phyloP scores from a whole-genome alignment of 2,113 vertebrate species.

The Aspidoscelis tigris region DNA sequence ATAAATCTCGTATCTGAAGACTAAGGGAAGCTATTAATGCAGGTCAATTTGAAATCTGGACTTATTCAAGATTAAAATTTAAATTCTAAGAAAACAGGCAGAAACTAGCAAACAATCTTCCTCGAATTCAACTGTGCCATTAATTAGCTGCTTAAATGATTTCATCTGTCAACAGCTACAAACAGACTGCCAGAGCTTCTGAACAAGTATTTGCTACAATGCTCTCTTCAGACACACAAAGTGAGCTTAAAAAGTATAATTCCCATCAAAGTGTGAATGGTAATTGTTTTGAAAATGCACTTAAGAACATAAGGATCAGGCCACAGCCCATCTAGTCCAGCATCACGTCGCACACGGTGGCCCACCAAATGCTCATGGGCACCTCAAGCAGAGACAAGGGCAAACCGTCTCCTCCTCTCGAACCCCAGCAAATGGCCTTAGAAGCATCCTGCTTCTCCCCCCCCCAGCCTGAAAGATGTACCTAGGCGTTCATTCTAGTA shows the following conservation, averaged over 20 bases:
- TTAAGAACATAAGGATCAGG: neutral
- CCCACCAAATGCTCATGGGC: no score
- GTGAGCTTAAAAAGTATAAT: neutral
- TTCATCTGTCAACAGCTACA: neutral
- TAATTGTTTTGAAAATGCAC: neutral
- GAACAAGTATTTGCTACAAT: neutral
- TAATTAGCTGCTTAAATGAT: conserved; percentile 22
- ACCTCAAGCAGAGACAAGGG: no score
- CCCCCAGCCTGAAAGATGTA: no score
- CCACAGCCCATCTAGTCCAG: no score
- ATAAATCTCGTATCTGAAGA: no score
- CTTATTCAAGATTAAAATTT: neutral
- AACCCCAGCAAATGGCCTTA: no score
- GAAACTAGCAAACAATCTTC: neutral
- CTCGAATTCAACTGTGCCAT: neutral
- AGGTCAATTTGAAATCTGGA: no score
- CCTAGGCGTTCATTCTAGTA: no score
- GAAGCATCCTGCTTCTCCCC: no score
- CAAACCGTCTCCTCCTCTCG: no score
- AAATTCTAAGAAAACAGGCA: conserved; percentile 10
- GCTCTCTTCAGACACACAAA: neutral
- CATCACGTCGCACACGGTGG: no score
- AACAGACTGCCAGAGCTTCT: conserved; percentile 3
- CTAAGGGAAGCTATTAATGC: no score
- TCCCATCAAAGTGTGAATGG: neutral